Percentiles rank a stretch among this genome's conserved stretches.
Evolutionary conservation across 2,888 invertebrate species (phyloP).

Genomic region (Eupithecia subumbrata): DNA sequence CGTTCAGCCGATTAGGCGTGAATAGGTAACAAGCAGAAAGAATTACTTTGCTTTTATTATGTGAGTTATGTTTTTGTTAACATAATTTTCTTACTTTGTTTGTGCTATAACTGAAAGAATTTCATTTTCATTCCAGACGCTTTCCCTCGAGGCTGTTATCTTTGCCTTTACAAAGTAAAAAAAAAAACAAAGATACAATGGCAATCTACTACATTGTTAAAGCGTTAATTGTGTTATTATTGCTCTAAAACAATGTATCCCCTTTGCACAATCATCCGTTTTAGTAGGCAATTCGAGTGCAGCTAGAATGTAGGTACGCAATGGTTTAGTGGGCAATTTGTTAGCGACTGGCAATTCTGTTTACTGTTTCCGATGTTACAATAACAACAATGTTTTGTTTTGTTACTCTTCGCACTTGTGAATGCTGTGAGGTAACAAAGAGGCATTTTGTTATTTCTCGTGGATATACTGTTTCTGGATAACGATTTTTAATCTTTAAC

Average conservation of each 20-base stretch:
- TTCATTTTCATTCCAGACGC: neutral
- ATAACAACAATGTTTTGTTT: slow-evolving; percentile 5
- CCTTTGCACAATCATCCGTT: slow-evolving; percentile 36
- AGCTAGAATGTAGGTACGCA: slow-evolving; percentile 26
- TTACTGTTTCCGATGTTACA: slow-evolving; percentile 10
- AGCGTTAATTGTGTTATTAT: slow-evolving; percentile 48
- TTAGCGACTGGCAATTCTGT: slow-evolving; percentile 23
- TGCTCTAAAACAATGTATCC: slow-evolving; percentile 43
- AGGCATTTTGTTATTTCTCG: neutral
- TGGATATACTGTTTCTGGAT: neutral
- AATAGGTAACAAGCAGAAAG: neutral
- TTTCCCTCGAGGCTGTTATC: neutral
- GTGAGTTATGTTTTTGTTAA: neutral
- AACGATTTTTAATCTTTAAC: neutral
- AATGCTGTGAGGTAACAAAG: neutral
- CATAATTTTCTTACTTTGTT: neutral
- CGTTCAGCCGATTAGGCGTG: too few species aligned
- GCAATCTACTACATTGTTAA: slow-evolving; percentile 36
- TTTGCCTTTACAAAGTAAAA: slow-evolving; percentile 6
- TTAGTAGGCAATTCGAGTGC: slow-evolving; percentile 36
- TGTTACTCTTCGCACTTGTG: neutral
- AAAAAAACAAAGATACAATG: neutral
- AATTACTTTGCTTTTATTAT: neutral
- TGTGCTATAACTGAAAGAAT: neutral
- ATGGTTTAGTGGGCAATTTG: slow-evolving; percentile 33